Conservation (phyloP, 2,797 vertebrate species). For the Sitta carolinensis region DNA sequence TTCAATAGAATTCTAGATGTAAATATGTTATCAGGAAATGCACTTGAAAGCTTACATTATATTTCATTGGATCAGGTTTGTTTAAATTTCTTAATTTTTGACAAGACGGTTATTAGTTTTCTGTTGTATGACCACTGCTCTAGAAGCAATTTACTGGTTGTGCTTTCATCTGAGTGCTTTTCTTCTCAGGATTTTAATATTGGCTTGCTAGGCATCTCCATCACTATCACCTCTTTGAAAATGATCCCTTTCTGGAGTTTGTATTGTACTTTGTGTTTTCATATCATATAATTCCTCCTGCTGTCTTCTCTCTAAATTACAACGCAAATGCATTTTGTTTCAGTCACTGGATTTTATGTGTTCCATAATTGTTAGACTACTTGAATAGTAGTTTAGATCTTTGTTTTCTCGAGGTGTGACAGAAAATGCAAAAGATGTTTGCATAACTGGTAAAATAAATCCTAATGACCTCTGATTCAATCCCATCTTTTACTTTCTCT, state of each 20-base stretch:
- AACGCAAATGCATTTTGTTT: background rate
- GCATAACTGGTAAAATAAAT: background rate
- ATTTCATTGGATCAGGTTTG: background rate
- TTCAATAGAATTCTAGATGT: background rate
- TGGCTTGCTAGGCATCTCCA: background rate
- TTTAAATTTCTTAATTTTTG: background rate
- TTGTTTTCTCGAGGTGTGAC: background rate
- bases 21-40: background rate
- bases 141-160: background rate
- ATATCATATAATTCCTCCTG: background rate
- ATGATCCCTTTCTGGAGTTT: background rate
- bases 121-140: background rate
- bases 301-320: background rate
- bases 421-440: background rate
- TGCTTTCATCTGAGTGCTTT: background rate
- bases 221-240: background rate
- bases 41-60: background rate
- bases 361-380: background rate
- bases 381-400: background rate
- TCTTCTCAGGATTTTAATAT: background rate
- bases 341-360: background rate
- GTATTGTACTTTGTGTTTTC: background rate
- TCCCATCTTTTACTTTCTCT: background rate
- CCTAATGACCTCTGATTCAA: background rate
- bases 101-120: background rate